Evolutionary conservation across 2,113 vertebrate species (phyloP).

Genomic region (Myotis yumanensis): DNA sequence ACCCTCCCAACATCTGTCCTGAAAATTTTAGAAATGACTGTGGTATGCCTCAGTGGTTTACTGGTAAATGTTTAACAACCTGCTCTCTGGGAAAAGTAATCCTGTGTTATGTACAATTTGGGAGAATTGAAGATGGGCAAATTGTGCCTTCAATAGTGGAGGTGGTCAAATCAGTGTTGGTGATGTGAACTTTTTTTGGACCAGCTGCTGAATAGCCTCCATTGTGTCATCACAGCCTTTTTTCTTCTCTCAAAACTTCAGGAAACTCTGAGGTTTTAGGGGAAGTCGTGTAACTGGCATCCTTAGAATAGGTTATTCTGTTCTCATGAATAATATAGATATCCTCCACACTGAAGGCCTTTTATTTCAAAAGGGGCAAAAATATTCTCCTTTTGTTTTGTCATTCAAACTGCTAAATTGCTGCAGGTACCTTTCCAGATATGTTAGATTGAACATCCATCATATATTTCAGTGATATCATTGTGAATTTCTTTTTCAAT

Average conservation of each 20-base stretch:
- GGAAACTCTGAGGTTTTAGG: not conserved
- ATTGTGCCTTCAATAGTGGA: not conserved
- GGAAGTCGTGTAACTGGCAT: not conserved
- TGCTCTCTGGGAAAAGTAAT: not conserved
- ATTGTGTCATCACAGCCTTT: not conserved
- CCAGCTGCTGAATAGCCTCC: not conserved
- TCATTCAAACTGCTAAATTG: constrained; percentile 30
- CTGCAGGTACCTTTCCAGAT: not conserved
- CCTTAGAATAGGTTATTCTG: not conserved
- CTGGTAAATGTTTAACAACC: not conserved
- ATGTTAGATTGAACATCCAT: constrained; percentile 24
- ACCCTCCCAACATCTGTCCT: not conserved
- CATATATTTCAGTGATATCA: not conserved
- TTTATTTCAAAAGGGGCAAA: constrained; percentile 22
- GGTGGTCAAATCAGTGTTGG: not conserved
- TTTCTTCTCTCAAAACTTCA: not conserved
- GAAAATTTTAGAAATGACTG: not conserved
- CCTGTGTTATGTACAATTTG: not conserved
- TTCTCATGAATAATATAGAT: constrained; percentile 10
- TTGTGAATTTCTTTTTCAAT: not conserved
- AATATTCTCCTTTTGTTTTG: constrained; percentile 7
- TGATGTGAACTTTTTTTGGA: not conserved
- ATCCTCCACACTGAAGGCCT: not conserved
- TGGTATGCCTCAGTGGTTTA: not conserved
- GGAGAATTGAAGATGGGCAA: not conserved